These are phyloP conservation scores for Archegozetes longisetosus DNA, from an alignment of 1,140 invertebrate genomes.

Conservation along the genomic window DNA sequence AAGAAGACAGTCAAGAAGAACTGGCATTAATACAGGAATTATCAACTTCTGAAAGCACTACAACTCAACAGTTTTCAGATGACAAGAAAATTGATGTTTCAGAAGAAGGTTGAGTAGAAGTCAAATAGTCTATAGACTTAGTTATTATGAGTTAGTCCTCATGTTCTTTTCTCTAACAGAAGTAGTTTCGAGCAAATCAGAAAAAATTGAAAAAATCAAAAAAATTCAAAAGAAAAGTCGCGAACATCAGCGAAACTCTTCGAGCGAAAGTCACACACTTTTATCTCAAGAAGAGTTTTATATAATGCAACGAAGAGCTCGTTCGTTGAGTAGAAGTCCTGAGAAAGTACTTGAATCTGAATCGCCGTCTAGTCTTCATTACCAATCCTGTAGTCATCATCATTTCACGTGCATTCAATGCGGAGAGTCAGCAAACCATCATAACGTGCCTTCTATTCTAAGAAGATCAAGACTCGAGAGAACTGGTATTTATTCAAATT, in stretches of 20 bases:
- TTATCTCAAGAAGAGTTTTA: neutral
- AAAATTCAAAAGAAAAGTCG: neutral
- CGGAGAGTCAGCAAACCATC: slow-evolving; percentile 8
- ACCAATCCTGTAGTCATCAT: slow-evolving; percentile 1
- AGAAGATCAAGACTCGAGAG: neutral
- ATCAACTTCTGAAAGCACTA: neutral
- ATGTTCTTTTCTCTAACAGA: too few relatives aligned
- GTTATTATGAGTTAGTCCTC: too few relatives aligned
- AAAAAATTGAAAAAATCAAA: neutral
- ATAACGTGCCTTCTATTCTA: neutral
- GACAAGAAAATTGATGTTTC: neutral
- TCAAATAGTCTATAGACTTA: too few relatives aligned
- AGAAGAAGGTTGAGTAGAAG: neutral
- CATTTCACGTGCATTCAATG: slow-evolving; percentile 15
- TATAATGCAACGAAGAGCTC: neutral
- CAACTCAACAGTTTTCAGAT: neutral
- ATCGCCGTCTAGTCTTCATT: neutral
- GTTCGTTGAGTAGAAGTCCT: neutral
- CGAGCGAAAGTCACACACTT: neutral
- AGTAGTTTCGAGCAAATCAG: too few relatives aligned
- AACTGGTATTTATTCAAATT: neutral
- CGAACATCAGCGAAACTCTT: neutral
- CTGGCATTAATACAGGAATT: neutral
- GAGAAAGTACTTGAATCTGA: neutral
- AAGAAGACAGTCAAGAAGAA: neutral